Conservation (phyloP, 2,797 vertebrate genomes). For the Vespertilio murinus region DNA sequence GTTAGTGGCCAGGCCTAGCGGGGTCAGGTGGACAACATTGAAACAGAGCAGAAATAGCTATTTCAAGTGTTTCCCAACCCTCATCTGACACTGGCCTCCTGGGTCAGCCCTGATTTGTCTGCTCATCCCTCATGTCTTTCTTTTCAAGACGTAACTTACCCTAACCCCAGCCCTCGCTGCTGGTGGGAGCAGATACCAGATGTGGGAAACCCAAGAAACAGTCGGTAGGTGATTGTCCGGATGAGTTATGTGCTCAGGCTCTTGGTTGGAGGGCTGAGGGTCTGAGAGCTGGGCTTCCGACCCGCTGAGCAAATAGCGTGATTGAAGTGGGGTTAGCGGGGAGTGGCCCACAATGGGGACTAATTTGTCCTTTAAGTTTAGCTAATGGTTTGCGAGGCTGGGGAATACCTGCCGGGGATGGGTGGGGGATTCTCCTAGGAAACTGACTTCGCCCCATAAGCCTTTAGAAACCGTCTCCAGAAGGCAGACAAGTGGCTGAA, state of each 20-base stretch:
- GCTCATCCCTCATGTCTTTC: neutral
- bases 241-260: neutral
- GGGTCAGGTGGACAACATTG: neutral
- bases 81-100: neutral
- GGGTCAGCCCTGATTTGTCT: neutral
- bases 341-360: neutral
- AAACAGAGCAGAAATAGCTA: neutral
- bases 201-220: neutral
- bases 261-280: neutral
- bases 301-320: neutral
- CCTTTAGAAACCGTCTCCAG: constrained; percentile 67
- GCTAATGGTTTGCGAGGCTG: constrained; percentile 74
- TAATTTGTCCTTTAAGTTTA: constrained; percentile 79
- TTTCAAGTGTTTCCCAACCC: neutral
- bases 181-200: neutral
- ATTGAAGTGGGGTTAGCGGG: constrained; percentile 22
- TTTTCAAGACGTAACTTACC: neutral
- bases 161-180: neutral
- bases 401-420: constrained; percentile 23
- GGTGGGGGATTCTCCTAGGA: constrained; percentile 79
- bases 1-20: neutral
- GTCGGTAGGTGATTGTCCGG: neutral
- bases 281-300: constrained; percentile 46
- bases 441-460: constrained; percentile 69
- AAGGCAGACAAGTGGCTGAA: constrained; percentile 48